phyloP scores from a whole-genome alignment of 2,888 invertebrate genomes.

The Diplazon laetatorius region DNA sequence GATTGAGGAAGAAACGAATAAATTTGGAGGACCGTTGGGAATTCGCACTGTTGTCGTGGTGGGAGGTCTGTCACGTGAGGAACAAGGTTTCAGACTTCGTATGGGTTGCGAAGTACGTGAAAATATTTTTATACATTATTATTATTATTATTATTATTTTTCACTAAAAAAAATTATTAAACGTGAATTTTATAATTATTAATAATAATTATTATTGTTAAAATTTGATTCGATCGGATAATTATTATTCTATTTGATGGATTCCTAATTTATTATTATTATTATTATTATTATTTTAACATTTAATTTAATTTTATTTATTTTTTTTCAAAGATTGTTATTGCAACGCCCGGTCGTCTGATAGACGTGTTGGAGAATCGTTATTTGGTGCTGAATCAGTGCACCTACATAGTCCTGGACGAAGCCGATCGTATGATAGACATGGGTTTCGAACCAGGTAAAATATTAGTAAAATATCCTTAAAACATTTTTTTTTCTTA shows the following conservation, averaged over 20 bases:
- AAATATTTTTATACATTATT: too few species aligned
- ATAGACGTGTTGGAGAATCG: conserved; percentile 99
- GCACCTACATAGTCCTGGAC: conserved; percentile 98
- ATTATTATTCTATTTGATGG: too few species aligned
- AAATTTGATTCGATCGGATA: too few species aligned
- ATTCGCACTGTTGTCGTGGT: conserved; percentile 98
- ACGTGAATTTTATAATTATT: too few species aligned
- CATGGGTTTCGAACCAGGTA: conserved; percentile 98
- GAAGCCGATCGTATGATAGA: conserved; percentile 99
- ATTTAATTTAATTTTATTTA: too few species aligned
- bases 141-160: too few species aligned
- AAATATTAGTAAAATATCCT: too few species aligned
- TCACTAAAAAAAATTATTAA: too few species aligned
- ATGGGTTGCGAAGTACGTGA: conserved; percentile 95
- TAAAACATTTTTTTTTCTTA: conserved; percentile 31
- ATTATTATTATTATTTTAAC: too few species aligned
- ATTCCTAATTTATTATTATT: too few species aligned
- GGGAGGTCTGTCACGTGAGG: conserved; percentile 98
- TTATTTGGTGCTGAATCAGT: conserved; percentile 97
- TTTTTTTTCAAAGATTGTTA: conserved; percentile 90
- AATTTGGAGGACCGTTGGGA: conserved; percentile 96
- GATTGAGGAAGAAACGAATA: conserved; percentile 99
- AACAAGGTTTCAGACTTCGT: conserved; percentile 97
- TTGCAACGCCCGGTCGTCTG: conserved; percentile 99
- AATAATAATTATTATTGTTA: too few species aligned